phyloP scores from a whole-genome alignment of 2,797 vertebrate genomes.

The Anguilla obscura region DNA sequence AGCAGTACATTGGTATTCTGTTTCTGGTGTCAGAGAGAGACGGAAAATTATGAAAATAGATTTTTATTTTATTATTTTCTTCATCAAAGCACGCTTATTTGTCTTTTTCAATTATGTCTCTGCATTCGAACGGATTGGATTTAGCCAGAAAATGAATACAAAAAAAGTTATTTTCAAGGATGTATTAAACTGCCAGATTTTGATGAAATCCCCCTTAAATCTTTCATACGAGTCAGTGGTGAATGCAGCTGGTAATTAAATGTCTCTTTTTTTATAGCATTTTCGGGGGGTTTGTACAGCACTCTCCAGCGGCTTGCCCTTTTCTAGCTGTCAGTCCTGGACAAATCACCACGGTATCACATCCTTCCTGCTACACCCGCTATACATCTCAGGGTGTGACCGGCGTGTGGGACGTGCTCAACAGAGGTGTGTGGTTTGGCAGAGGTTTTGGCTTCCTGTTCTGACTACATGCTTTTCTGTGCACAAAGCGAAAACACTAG shows the following conservation, averaged over 20 bases:
- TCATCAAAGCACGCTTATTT: background rate
- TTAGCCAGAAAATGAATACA: background rate
- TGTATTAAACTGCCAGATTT: background rate
- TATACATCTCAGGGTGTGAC: background rate
- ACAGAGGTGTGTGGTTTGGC: background rate
- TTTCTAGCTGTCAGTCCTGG: slow-evolving; percentile 12
- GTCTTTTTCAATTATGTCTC: background rate
- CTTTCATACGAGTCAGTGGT: slow-evolving; percentile 10
- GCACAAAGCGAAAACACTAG: background rate
- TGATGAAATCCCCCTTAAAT: slow-evolving; percentile 9
- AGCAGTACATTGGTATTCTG: background rate
- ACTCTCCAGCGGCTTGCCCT: background rate
- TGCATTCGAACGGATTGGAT: background rate
- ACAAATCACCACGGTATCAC: slow-evolving; percentile 13
- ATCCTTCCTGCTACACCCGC: background rate
- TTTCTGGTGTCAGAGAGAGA: background rate
- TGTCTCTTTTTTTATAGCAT: background rate
- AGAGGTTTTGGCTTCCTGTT: background rate
- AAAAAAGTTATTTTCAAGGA: background rate
- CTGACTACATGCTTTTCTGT: background rate
- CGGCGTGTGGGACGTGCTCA: background rate
- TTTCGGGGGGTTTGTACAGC: background rate
- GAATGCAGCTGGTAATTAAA: slow-evolving; percentile 10
- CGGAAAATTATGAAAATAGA: background rate
- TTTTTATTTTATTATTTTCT: background rate